These are phyloP conservation scores for Steinernema feltiae DNA, from an alignment of 1,140 invertebrate species.

Conservation along the genomic window DNA sequence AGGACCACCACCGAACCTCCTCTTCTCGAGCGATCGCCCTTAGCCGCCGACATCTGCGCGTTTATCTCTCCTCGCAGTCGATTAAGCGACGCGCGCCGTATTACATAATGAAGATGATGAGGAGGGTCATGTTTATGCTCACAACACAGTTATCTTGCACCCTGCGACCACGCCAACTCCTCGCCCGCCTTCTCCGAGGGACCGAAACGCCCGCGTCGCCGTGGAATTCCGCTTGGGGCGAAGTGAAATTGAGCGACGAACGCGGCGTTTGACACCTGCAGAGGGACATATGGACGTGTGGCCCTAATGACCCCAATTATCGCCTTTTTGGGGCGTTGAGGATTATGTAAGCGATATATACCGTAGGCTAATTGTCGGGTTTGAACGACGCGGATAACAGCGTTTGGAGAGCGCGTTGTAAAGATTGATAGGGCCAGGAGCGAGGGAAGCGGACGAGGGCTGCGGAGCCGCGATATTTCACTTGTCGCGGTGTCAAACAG, in stretches of 20 bases:
- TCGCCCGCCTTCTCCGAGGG: too few species aligned
- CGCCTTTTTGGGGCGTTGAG: background rate
- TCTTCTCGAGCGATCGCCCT: background rate
- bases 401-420: background rate
- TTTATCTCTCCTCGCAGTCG: slow-evolving; percentile 8
- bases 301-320: slow-evolving; percentile 6
- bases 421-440: background rate
- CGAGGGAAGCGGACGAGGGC: background rate
- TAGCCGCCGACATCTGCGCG: slow-evolving; percentile 2
- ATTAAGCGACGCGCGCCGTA: slow-evolving; percentile 11
- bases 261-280: background rate
- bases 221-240: too few species aligned
- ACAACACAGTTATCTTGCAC: background rate
- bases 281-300: background rate
- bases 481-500: slow-evolving; percentile 14
- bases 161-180: background rate
- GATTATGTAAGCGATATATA: slow-evolving; percentile 14
- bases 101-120: slow-evolving; percentile 15
- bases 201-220: too few species aligned
- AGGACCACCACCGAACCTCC: background rate
- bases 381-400: background rate
- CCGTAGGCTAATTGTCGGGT: slow-evolving; percentile 10
- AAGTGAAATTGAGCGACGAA: background rate
- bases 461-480: slow-evolving; percentile 8
- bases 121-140: slow-evolving; percentile 12